Conservation (phyloP, 1,140 invertebrate species). For the Drosophila suzukii region DNA sequence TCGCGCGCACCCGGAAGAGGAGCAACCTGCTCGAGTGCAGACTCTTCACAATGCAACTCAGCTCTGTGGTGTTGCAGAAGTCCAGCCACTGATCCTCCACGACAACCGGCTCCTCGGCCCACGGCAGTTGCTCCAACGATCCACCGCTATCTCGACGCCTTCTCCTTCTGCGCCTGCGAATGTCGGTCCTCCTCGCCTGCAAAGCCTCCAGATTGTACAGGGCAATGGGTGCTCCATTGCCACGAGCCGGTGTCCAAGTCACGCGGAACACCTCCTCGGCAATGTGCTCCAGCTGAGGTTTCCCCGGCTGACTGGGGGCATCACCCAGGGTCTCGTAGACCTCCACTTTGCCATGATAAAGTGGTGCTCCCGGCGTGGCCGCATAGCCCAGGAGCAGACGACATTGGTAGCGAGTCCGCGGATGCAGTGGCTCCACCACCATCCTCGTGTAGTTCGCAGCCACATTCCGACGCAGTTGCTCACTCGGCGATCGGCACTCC, state of each 20-base stretch:
- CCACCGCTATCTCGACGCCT: constrained; percentile 25
- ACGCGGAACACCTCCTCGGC: constrained; percentile 89
- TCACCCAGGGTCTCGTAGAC: constrained; percentile 91
- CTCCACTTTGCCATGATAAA: constrained; percentile 86
- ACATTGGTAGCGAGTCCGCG: constrained; percentile 91
- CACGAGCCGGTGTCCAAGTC: constrained; percentile 88
- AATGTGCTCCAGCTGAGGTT: constrained; percentile 88
- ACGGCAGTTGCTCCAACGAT: constrained; percentile 35
- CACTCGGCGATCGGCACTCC: constrained; percentile 39
- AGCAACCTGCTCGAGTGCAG: constrained; percentile 88
- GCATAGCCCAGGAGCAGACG: constrained; percentile 89
- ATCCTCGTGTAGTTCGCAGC: constrained; percentile 42
- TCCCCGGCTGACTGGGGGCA: constrained; percentile 88
- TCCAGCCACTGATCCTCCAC: constrained; percentile 88
- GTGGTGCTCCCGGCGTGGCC: constrained; percentile 86
- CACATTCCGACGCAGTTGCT: constrained; percentile 54
- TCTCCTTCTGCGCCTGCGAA: neutral
- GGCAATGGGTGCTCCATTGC: constrained; percentile 88
- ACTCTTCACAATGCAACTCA: constrained; percentile 91
- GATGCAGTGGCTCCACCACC: constrained; percentile 86
- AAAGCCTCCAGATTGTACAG: constrained; percentile 87
- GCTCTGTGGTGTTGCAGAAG: constrained; percentile 92
- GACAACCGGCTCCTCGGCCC: constrained; percentile 66
- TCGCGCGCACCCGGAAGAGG: constrained; percentile 91
- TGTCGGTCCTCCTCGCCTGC: constrained; percentile 42